A percentile compares a stretch with the other conserved stretches of the same genome.
Evolutionary conservation across 1,140 invertebrate genomes (phyloP).

Genomic region (Metopolophium dirhodum): DNA sequence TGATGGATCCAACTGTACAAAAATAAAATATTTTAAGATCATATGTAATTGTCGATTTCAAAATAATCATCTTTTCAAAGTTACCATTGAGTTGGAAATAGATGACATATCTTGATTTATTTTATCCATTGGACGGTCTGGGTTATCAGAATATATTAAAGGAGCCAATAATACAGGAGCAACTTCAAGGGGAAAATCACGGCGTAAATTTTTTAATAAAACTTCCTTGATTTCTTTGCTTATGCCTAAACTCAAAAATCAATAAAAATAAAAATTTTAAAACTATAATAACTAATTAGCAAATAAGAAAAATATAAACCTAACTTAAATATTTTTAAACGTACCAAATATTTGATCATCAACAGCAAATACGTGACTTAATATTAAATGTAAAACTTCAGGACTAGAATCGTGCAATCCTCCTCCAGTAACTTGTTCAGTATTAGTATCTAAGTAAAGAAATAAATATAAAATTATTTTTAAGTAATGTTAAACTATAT

Average conservation of each 20-base stretch:
- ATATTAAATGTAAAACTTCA: slow-evolving; percentile 84
- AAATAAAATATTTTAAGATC: neutral
- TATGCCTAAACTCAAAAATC: slow-evolving; percentile 66
- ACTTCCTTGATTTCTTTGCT: slow-evolving; percentile 76
- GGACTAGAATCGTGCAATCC: slow-evolving; percentile 86
- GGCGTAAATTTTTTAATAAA: slow-evolving; percentile 79
- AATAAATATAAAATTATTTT: neutral
- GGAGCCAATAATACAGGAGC: slow-evolving; percentile 88
- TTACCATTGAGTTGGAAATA: slow-evolving; percentile 72
- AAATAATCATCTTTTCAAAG: slow-evolving; percentile 45
- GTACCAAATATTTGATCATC: slow-evolving; percentile 65
- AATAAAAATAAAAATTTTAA: neutral
- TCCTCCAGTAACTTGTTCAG: slow-evolving; percentile 69
- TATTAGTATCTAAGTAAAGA: slow-evolving; percentile 17
- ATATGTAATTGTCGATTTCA: neutral
- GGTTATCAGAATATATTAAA: slow-evolving; percentile 80
- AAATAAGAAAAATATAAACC: neutral
- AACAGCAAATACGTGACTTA: slow-evolving; percentile 62
- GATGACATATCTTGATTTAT: slow-evolving; percentile 64
- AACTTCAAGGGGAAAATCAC: slow-evolving; percentile 85
- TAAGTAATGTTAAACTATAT: neutral
- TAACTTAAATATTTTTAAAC: neutral
- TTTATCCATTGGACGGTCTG: slow-evolving; percentile 74
- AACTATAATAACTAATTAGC: neutral
- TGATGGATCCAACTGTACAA: slow-evolving; percentile 70